Base-by-base conservation (phyloP, 2,888 invertebrate species). In the Aleiodes leptofemur region DNA sequence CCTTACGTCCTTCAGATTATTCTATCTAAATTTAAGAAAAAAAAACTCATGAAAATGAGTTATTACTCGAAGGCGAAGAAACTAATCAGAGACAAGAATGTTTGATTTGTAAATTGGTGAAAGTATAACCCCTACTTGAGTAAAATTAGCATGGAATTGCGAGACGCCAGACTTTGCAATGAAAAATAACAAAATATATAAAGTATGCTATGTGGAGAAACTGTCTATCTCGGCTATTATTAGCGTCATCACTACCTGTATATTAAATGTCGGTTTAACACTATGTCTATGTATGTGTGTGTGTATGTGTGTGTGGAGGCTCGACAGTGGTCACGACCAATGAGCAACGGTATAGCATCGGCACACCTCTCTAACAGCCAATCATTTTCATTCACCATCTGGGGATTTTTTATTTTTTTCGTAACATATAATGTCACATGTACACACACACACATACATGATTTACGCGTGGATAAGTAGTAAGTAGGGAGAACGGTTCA, bases 251-350 rank as follows among this genome's bases (percentile, higher is more conserved):
- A 64, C 43, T 64, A 64, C 64, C 64, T 64, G 64, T n/a, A 16
- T 14, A 43, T 43, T 43, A 7, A 43, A 43, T 43, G 38, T 38
- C 6, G 38, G 0, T 38, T 7, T 38, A 38, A 38, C 23, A 23
- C 23, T 23, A 23, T 23, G 23, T 23, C n/a, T 23, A 23, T 23
- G 23, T 23, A 34, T 34, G 34, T 8, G n/a, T 11, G 29, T 29
- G 16, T 48, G 48, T 64, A 48, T 43, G 14, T 2, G 61, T 43
- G 43, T 7, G 43, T 14, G 82, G 85, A 82, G 86, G 87, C 86
- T 86, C 85, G 87, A 72, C 84, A 53, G 43, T 13, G 53, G 38
- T 16, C 13, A 68, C 72, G 59, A 43, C 87, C 86, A 87, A 87
- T 86, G 78, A 31, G 50, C 16, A 50, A 0, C n/a, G 11, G 68